Percentiles rank a stretch among this genome's conserved stretches.
Conservation (phyloP, 2,797 vertebrate genomes). For the Chaunax sp. region DNA sequence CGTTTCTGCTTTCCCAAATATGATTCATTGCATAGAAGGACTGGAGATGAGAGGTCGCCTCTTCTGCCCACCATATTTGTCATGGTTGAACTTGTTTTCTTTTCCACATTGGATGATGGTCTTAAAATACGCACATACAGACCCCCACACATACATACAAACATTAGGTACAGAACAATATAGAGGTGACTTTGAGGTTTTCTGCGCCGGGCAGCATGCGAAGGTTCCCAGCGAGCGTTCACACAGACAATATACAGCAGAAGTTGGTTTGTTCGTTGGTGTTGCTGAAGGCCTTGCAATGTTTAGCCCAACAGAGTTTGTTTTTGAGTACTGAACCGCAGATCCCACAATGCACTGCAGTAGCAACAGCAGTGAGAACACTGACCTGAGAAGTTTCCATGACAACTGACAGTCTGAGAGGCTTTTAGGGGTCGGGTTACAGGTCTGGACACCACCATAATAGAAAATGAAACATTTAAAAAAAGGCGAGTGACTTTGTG, state of each 20-base stretch:
- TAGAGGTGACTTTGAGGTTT: slow-evolving; percentile 80
- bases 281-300: slow-evolving; percentile 68
- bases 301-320: slow-evolving; percentile 62
- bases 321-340: slow-evolving; percentile 64
- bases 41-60: slow-evolving; percentile 89
- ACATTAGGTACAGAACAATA: slow-evolving; percentile 83
- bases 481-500: slow-evolving; percentile 73
- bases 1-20: slow-evolving; percentile 64
- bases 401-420: slow-evolving; percentile 76
- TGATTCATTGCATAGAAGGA: slow-evolving; percentile 98
- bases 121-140: slow-evolving; percentile 75
- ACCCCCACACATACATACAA: slow-evolving; percentile 74
- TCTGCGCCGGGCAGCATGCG: slow-evolving; percentile 81
- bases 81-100: slow-evolving; percentile 52
- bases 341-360: slow-evolving; percentile 81
- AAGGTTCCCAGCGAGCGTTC: slow-evolving; percentile 79
- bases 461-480: slow-evolving; percentile 68
- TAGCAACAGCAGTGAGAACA: slow-evolving; percentile 80
- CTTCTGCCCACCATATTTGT: slow-evolving; percentile 79
- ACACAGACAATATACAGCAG: slow-evolving; percentile 83
- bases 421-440: slow-evolving; percentile 53
- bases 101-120: slow-evolving; percentile 68
- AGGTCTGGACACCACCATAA: slow-evolving; percentile 62
- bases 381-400: slow-evolving; percentile 85
- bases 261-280: slow-evolving; percentile 67